A percentile compares a stretch with the other conserved stretches of the same genome.
Evolutionary conservation across 2,113 vertebrate species (phyloP).

Genomic region (Hystrix cristata): DNA sequence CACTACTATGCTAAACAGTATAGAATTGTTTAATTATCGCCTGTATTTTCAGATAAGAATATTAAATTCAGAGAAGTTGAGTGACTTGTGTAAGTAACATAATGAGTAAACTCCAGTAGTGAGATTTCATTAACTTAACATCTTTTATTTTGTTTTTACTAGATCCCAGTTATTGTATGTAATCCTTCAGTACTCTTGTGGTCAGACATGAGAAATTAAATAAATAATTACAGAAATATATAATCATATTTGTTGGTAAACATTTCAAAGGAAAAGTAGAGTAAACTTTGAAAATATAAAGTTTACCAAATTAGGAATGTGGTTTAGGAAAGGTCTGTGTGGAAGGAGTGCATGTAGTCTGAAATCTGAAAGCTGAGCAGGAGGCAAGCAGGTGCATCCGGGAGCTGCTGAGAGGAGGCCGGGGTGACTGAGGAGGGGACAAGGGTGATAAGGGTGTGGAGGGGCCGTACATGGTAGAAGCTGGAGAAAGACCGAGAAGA

Average conservation of each 20-base stretch:
- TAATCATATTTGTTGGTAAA: neutral
- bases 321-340: neutral
- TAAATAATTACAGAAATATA: neutral
- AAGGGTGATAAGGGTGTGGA: rapidly evolving
- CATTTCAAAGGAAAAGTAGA: neutral
- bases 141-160: neutral
- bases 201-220: conserved; percentile 5
- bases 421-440: neutral
- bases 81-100: neutral
- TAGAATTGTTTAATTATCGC: neutral
- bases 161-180: neutral
- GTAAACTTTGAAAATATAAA: neutral
- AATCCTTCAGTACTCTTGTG: neutral
- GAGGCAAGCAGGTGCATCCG: neutral
- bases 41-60: neutral
- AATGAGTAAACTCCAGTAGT: conserved; percentile 1
- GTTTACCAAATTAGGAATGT: neutral
- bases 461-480: neutral
- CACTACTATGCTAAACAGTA: neutral
- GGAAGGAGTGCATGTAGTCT: neutral
- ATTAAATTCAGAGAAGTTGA: conserved; percentile 10
- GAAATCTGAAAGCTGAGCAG: neutral
- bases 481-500: neutral
- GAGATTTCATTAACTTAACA: neutral
- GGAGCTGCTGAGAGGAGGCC: neutral